These are phyloP conservation scores for Australoheros scitulus DNA, from an alignment of 2,113 vertebrate species.

Conservation along the genomic window DNA sequence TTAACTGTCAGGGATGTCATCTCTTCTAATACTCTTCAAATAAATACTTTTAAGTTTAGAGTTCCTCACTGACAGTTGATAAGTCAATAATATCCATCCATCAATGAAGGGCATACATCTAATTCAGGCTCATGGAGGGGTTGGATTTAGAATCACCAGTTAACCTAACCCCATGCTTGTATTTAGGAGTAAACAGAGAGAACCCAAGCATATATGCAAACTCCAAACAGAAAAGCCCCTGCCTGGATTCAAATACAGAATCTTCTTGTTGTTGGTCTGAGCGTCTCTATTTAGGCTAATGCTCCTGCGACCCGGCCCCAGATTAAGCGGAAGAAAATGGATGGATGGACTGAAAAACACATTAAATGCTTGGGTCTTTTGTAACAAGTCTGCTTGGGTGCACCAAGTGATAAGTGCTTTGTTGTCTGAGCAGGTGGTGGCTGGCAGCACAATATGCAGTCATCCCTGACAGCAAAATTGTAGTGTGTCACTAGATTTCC, in stretches of 20 bases:
- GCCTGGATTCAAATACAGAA: no score
- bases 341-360: not conserved
- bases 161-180: no score
- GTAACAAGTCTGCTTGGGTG: not conserved
- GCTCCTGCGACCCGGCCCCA: no score
- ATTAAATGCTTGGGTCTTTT: not conserved
- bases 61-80: not conserved
- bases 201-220: no score
- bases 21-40: not conserved
- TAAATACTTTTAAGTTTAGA: not conserved
- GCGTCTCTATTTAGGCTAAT: no score
- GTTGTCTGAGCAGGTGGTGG: not conserved
- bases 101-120: no score
- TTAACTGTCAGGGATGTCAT: not conserved
- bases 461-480: slow-evolving; percentile 4
- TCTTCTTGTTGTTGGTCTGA: no score
- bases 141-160: no score
- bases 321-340: no score
- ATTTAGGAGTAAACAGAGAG: no score
- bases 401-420: not conserved
- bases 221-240: no score
- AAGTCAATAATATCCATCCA: not conserved
- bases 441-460: not conserved
- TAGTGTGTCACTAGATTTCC: not conserved
- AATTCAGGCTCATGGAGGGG: not conserved